Evolutionary conservation across 2,888 invertebrate species (phyloP).

Genomic region (Melanargia galathea): DNA sequence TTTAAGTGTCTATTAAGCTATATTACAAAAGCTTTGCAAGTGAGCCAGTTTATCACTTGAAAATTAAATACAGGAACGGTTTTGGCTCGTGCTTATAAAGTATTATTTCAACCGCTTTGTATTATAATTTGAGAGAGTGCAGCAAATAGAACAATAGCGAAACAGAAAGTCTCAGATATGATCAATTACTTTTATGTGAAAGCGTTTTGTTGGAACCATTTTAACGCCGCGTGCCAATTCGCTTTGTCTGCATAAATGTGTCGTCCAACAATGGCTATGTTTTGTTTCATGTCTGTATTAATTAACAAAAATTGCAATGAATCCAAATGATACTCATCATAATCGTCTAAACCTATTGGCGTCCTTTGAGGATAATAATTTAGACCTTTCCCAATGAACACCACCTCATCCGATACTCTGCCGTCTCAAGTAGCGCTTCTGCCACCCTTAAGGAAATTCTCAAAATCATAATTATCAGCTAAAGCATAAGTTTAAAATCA

Average conservation of each 20-base stretch:
- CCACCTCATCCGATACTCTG: no score
- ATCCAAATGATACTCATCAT: neutral
- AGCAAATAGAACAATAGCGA: constrained; percentile 48
- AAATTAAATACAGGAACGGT: constrained; percentile 12
- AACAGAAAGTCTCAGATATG: constrained; percentile 50
- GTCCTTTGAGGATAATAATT: no score
- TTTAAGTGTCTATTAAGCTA: neutral
- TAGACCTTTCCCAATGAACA: neutral
- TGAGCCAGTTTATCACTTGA: neutral
- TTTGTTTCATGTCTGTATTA: constrained; percentile 3
- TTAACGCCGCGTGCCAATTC: constrained; percentile 41
- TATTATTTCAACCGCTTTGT: constrained; percentile 37
- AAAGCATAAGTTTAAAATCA: no score
- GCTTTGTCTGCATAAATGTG: constrained; percentile 35
- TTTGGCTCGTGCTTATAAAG: constrained; percentile 30
- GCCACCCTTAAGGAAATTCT: no score
- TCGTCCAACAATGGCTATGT: constrained; percentile 28
- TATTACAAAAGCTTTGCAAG: neutral
- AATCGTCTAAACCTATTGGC: no score
- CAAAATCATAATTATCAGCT: no score
- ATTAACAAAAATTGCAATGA: neutral
- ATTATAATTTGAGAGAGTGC: constrained; percentile 44
- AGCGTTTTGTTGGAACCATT: constrained; percentile 46
- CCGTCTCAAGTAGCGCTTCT: no score
- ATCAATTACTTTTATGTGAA: constrained; percentile 51